phyloP scores from a whole-genome alignment of 2,797 vertebrate species.

The Orestias chungarensis region DNA sequence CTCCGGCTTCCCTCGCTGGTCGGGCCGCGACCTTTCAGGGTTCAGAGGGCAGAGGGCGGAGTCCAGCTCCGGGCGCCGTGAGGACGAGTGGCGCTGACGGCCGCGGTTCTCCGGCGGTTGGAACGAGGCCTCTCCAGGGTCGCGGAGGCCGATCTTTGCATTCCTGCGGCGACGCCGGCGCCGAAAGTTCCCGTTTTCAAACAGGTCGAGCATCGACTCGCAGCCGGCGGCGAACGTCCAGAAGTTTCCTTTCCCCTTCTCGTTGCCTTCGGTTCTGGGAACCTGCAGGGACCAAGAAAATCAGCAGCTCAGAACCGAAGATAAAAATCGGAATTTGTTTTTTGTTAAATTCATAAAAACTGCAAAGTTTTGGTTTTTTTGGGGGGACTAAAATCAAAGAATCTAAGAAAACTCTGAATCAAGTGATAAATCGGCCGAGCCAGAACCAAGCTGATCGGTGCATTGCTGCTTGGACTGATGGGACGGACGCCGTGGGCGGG shows the following conservation, averaged over 20 bases:
- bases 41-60: constrained; percentile 77
- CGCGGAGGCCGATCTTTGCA: constrained; percentile 84
- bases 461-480: too few relatives aligned
- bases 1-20: constrained; percentile 80
- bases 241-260: constrained; percentile 96
- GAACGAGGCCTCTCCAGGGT: constrained; percentile 75
- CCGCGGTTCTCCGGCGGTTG: constrained; percentile 70
- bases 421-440: too few relatives aligned
- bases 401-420: too few relatives aligned
- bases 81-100: constrained; percentile 52
- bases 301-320: neutral
- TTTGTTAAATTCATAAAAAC: too few relatives aligned
- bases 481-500: neutral
- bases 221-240: constrained; percentile 97
- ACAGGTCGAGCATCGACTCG: constrained; percentile 96
- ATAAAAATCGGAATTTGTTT: too few relatives aligned
- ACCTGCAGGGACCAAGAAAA: constrained; percentile 78
- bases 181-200: constrained; percentile 96
- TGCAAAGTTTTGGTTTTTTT: too few relatives aligned
- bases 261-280: constrained; percentile 92
- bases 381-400: too few relatives aligned
- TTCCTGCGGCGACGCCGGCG: constrained; percentile 88
- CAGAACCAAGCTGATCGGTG: neutral
- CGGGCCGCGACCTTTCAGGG: constrained; percentile 65
- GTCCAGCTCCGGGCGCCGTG: constrained; percentile 68